Evolutionary conservation across 2,888 invertebrate species (phyloP).

Genomic region (Megamerina dolium): DNA sequence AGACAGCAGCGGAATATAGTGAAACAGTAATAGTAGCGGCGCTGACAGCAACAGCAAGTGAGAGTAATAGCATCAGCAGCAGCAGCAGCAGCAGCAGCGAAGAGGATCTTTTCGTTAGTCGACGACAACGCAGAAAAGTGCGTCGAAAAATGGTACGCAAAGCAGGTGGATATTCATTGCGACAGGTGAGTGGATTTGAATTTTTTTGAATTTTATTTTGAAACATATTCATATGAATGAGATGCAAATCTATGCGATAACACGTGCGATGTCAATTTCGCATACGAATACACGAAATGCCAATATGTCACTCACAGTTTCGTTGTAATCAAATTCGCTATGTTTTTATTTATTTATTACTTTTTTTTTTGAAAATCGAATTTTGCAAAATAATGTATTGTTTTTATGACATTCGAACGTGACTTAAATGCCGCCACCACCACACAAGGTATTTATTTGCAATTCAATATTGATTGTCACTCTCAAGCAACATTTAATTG

Average conservation of each 20-base stretch:
- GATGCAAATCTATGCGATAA: background rate
- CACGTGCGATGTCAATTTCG: background rate
- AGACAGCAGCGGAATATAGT: constrained; percentile 1
- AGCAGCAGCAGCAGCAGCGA: constrained; percentile 30
- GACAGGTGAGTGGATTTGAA: constrained; percentile 21
- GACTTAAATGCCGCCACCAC: too few species aligned
- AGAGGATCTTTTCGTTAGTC: constrained; percentile 33
- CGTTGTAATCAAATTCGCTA: background rate
- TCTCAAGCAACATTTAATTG: too few species aligned
- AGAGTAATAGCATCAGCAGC: constrained; percentile 13
- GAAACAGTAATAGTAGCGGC: constrained; percentile 1
- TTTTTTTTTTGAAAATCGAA: too few species aligned
- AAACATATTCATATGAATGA: background rate
- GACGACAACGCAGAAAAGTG: constrained; percentile 23
- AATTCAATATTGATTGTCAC: too few species aligned
- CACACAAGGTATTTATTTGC: too few species aligned
- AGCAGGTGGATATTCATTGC: constrained; percentile 21
- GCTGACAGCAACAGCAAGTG: constrained; percentile 19
- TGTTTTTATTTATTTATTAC: background rate
- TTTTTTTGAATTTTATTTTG: background rate
- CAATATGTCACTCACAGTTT: background rate
- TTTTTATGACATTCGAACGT: too few species aligned
- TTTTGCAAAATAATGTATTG: too few species aligned
- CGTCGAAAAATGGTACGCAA: constrained; percentile 23
- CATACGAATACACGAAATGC: background rate